phyloP scores from a whole-genome alignment of 2,797 vertebrate species.

The Semaprochilodus insignis region DNA sequence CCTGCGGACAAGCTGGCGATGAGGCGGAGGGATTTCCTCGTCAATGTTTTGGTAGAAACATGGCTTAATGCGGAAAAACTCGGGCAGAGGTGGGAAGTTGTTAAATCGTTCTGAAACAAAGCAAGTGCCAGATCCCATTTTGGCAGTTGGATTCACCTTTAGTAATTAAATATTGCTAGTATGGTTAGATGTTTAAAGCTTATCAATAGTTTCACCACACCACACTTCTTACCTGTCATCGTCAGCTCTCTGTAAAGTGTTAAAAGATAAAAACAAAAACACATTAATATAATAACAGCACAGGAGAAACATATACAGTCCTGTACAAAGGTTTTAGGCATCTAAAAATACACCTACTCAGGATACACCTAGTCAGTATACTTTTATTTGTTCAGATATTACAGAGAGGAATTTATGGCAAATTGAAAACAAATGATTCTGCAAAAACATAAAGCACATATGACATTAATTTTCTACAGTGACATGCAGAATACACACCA shows the following conservation, averaged over 20 bases:
- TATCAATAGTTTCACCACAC: not conserved
- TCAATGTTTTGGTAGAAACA: conserved; percentile 96
- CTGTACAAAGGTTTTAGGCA: too few relatives aligned
- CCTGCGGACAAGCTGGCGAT: conserved; percentile 85
- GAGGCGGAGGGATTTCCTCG: conserved; percentile 88
- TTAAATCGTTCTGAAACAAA: conserved; percentile 81
- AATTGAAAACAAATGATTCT: too few relatives aligned
- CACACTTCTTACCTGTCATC: conserved; percentile 40
- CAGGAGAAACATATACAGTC: not conserved
- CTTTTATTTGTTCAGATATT: too few relatives aligned
- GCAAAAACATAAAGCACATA: too few relatives aligned
- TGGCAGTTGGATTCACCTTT: not conserved
- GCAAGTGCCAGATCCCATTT: not conserved
- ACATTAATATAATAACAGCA: not conserved
- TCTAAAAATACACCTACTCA: too few relatives aligned
- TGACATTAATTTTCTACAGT: too few relatives aligned
- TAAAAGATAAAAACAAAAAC: not conserved
- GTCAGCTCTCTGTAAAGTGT: not conserved
- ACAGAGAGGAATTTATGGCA: too few relatives aligned
- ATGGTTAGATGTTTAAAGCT: not conserved
- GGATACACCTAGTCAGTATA: too few relatives aligned
- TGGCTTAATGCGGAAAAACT: conserved; percentile 87
- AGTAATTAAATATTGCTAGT: not conserved
- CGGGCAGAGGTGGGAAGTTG: conserved; percentile 93
- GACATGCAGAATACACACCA: too few relatives aligned